phyloP scores from a whole-genome alignment of 53 echinoderm and acorn worm genomes.

The Luidia sarsii region DNA sequence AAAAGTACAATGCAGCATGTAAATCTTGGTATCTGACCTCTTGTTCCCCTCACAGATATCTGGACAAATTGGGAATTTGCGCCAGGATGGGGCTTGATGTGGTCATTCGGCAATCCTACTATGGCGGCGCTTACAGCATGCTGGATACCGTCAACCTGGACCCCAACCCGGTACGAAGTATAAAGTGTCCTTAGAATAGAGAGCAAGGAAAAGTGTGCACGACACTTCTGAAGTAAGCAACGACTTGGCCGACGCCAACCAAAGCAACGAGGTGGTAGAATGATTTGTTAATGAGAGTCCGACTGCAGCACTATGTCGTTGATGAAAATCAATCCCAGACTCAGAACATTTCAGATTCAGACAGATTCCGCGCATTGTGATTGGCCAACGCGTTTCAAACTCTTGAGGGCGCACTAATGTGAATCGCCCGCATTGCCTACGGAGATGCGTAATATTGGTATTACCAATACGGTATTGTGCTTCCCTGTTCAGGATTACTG shows the following conservation, averaged over 20 bases:
- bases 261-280: not conserved
- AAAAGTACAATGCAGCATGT: no score
- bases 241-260: not conserved
- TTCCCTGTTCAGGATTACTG: constrained; percentile 82
- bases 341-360: no score
- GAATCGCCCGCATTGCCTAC: no score
- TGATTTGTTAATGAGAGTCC: not conserved
- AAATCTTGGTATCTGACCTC: no score
- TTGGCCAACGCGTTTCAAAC: no score
- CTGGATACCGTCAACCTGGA: constrained; percentile 21
- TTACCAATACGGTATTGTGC: no score
- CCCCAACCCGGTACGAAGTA: constrained; percentile 45
- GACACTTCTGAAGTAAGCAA: not conserved
- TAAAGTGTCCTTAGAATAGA: no score
- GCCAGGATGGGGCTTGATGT: constrained; percentile 47
- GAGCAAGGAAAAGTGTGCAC: not conserved
- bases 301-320: no score
- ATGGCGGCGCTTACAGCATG: constrained; percentile 38
- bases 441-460: no score
- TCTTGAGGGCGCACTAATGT: no score
- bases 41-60: constrained; percentile 41
- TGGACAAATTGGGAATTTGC: constrained; percentile 62
- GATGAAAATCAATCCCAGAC: no score
- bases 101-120: constrained; percentile 49
- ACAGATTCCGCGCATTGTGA: no score